Conservation (phyloP, 2,797 vertebrate species). For the Sylvia borin region DNA sequence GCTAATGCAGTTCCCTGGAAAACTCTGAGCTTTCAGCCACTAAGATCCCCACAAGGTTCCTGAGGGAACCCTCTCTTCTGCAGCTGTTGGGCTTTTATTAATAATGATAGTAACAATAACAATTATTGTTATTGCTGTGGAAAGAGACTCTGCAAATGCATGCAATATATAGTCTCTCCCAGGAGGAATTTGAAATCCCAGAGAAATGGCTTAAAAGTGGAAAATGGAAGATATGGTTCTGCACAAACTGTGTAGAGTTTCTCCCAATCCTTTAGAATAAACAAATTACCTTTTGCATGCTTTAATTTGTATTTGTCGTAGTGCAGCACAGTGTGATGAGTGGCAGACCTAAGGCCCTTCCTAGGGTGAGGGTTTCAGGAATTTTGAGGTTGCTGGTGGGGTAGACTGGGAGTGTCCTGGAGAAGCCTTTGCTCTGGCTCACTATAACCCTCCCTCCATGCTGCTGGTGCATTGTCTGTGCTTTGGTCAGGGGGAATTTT, state of each 20-base stretch:
- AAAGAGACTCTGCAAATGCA: not conserved
- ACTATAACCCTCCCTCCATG: fast-evolving
- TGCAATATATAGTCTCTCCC: not conserved
- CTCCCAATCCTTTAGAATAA: not conserved
- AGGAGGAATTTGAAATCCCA: not conserved
- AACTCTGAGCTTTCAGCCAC: not conserved
- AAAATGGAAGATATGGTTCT: not conserved
- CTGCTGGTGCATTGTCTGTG: not conserved
- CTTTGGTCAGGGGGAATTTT: fast-evolving
- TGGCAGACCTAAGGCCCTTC: not conserved
- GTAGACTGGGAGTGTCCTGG: not conserved
- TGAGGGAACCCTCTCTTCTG: not conserved
- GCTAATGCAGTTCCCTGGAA: not conserved
- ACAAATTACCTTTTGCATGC: not conserved
- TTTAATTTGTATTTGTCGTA: not conserved
- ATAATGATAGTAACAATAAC: not conserved
- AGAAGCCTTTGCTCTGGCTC: not conserved
- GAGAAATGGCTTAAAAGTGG: not conserved
- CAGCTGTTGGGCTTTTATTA: not conserved
- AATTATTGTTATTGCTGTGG: not conserved
- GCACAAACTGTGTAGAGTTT: not conserved
- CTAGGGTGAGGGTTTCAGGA: not conserved
- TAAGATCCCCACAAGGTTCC: not conserved
- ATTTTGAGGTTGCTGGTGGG: fast-evolving
- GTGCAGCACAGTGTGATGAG: not conserved